Conservation (phyloP, 2,888 invertebrate species). For the Craniophora ligustri region DNA sequence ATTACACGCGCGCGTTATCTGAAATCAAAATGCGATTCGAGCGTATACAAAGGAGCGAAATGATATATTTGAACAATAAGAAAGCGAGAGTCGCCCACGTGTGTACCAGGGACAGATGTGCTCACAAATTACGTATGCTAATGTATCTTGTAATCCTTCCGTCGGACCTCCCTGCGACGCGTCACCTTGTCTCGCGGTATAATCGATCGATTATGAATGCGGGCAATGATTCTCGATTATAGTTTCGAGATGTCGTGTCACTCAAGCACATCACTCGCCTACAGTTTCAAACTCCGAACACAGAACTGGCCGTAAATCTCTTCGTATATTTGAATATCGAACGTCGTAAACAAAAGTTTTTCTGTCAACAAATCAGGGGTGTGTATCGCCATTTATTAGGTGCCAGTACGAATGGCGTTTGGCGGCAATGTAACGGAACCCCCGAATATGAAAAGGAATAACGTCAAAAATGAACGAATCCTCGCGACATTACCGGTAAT, state of each 20-base stretch:
- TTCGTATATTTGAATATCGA: conserved; percentile 43
- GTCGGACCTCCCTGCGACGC: conserved; percentile 80
- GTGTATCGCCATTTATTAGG: conserved; percentile 47
- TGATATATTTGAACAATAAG: conserved; percentile 79
- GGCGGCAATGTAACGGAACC: conserved; percentile 50
- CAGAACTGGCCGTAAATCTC: conserved; percentile 16
- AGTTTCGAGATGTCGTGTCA: conserved; percentile 60
- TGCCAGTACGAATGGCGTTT: conserved; percentile 49
- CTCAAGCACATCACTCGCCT: conserved; percentile 49
- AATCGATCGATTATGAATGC: conserved; percentile 81
- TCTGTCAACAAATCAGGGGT: conserved; percentile 38
- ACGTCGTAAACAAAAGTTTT: conserved; percentile 33
- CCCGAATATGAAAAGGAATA: conserved; percentile 63
- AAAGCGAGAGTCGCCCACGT: conserved; percentile 79
- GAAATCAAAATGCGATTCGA: conserved; percentile 66
- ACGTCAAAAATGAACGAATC: conserved; percentile 75
- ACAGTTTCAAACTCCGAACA: conserved; percentile 46
- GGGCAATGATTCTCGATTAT: conserved; percentile 60
- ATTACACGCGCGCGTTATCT: conserved; percentile 68
- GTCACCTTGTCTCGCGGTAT: conserved; percentile 70
- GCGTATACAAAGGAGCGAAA: conserved; percentile 69
- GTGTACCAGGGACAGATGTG: conserved; percentile 71
- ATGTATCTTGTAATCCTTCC: conserved; percentile 84
- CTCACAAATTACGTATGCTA: conserved; percentile 86
- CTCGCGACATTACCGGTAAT: conserved; percentile 79